Percentiles rank a stretch among this genome's conserved stretches.
Conservation (phyloP, 2,113 vertebrate genomes). For the Ardeotis arabs region DNA sequence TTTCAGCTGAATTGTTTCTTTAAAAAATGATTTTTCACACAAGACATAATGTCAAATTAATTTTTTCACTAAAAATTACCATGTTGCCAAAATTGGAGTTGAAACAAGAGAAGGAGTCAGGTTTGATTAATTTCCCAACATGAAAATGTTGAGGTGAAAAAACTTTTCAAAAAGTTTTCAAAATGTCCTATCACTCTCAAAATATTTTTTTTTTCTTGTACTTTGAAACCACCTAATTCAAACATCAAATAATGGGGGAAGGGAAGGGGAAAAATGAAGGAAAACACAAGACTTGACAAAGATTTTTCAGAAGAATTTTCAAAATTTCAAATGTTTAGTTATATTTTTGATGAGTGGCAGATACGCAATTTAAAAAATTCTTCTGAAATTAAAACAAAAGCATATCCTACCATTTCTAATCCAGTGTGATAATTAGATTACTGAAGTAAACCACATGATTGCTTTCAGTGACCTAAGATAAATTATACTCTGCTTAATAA, state of each 20-base stretch:
- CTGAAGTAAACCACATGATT: not conserved
- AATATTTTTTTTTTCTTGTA: not conserved
- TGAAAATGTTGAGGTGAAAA: not conserved
- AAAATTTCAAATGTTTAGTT: not conserved
- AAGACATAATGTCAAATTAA: not conserved
- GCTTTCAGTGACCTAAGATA: not conserved
- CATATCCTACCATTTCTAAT: not conserved
- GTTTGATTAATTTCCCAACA: not conserved
- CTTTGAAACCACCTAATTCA: not conserved
- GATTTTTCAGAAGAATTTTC: not conserved
- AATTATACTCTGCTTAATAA: not conserved
- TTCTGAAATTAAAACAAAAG: not conserved
- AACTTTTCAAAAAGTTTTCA: not conserved
- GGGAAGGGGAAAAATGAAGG: not conserved
- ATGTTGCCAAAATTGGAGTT: not conserved
- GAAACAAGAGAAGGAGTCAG: not conserved
- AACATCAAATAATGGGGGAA: not conserved
- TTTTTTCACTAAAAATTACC: not conserved
- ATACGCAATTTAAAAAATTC: not conserved
- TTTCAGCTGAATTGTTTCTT: not conserved
- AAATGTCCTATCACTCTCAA: not conserved
- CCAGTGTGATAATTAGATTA: not conserved
- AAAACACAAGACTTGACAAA: not conserved
- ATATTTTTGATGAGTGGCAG: not conserved
- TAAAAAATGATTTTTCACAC: not conserved